phyloP scores from a whole-genome alignment of 2,888 invertebrate species.

The Thelaira solivaga region DNA sequence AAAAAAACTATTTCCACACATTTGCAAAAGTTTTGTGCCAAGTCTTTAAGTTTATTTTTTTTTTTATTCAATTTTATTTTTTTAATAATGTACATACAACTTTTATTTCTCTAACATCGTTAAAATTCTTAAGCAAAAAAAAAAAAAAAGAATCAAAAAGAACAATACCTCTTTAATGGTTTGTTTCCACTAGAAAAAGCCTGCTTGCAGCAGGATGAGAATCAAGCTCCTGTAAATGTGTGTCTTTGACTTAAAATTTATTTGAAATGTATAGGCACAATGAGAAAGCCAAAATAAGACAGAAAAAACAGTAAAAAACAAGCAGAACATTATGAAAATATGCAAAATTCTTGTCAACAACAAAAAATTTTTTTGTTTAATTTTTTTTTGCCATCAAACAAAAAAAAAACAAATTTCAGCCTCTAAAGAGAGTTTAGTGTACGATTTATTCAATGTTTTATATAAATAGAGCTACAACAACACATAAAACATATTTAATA shows the following conservation, averaged over 20 bases:
- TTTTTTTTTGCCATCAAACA: neutral
- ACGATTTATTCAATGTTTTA: constrained; percentile 31
- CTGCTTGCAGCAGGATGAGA: constrained; percentile 32
- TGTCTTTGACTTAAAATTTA: neutral
- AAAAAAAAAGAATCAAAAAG: constrained; percentile 11
- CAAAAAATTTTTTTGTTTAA: neutral
- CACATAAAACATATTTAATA: neutral
- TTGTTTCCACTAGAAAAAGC: neutral
- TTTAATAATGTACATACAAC: constrained; percentile 13
- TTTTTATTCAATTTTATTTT: neutral
- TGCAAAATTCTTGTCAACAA: constrained; percentile 56
- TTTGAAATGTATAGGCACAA: neutral
- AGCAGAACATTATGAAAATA: constrained; percentile 61
- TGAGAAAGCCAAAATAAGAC: neutral
- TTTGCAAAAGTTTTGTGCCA: constrained; percentile 10
- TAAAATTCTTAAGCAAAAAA: constrained; percentile 49
- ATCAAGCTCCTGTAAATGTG: constrained; percentile 13
- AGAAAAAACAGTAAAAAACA: constrained; percentile 17
- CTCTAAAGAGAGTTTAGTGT: constrained; percentile 50
- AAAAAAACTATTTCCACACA: neutral
- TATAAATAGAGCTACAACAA: neutral
- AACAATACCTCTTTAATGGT: constrained; percentile 39
- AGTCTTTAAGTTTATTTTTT: neutral
- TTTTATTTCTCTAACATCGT: constrained; percentile 45
- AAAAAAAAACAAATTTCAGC: constrained; percentile 7